Evolutionary conservation across 2,888 invertebrate genomes (phyloP).

Genomic region (Anaspis maculata): DNA sequence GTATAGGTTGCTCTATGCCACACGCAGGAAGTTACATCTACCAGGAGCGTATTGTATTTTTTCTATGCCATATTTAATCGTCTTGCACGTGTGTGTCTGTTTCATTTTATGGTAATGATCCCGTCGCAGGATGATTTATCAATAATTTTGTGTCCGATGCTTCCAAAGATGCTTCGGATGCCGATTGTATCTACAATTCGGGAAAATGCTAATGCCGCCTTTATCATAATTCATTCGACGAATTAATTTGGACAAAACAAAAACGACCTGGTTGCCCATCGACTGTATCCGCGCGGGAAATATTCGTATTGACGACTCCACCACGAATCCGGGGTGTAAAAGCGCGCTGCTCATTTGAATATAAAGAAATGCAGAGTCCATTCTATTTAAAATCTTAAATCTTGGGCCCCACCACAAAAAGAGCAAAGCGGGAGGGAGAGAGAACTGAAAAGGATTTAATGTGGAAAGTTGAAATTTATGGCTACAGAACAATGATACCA

Average conservation of each 20-base stretch:
- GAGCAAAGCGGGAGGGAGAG: too few relatives aligned
- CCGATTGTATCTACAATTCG: conserved; percentile 9
- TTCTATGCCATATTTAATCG: too few relatives aligned
- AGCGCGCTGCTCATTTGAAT: conserved; percentile 39
- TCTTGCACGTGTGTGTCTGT: conserved; percentile 21
- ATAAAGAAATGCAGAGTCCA: conserved; percentile 39
- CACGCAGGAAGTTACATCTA: too few relatives aligned
- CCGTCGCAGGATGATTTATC: conserved; percentile 24
- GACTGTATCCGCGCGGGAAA: too few relatives aligned
- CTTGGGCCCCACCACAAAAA: conserved; percentile 26
- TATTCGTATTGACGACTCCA: too few relatives aligned
- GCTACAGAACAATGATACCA: conserved; percentile 43
- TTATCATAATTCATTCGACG: too few relatives aligned
- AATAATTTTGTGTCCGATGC: conserved; percentile 10
- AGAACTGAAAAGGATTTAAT: conserved; percentile 42
- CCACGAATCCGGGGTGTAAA: too few relatives aligned
- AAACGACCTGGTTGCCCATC: too few relatives aligned
- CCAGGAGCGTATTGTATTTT: too few relatives aligned
- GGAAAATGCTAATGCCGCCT: conserved; percentile 3
- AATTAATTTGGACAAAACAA: too few relatives aligned
- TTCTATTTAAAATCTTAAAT: conserved; percentile 40
- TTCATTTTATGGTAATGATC: conserved; percentile 21
- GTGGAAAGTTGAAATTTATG: conserved; percentile 45
- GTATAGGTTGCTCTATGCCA: too few relatives aligned
- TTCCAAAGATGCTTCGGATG: conserved; percentile 4